A percentile compares a stretch with the other conserved stretches of the same genome.
These are phyloP conservation scores for Graptemys geographica DNA, from an alignment of 2,797 vertebrate genomes.

Conservation along the genomic window DNA sequence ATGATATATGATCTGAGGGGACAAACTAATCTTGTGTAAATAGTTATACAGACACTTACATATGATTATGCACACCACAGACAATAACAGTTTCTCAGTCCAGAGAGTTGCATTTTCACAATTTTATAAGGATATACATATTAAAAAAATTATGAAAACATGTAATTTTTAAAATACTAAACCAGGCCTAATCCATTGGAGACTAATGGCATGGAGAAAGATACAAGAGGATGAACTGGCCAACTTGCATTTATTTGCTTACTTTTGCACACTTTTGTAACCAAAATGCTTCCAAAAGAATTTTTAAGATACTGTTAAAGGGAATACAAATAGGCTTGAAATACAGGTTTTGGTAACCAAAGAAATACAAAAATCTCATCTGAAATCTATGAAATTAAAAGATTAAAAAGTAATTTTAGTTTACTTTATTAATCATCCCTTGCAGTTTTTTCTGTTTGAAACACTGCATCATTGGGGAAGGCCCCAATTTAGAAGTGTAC, in stretches of 20 bases:
- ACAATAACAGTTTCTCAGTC: background rate
- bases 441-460: background rate
- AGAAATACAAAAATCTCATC: background rate
- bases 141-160: background rate
- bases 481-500: background rate
- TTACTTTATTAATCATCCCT: background rate
- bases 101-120: background rate
- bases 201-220: background rate
- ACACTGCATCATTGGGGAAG: background rate
- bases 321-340: background rate
- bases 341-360: background rate
- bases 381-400: background rate
- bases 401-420: background rate
- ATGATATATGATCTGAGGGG: background rate
- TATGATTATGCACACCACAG: background rate
- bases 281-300: background rate
- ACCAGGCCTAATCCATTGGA: background rate
- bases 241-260: background rate
- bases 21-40: background rate
- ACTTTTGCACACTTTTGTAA: background rate
- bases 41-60: background rate
- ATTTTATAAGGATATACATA: conserved; percentile 13
- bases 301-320: background rate
- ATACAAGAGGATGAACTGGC: background rate
- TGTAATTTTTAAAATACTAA: conserved; percentile 24